phyloP scores from a whole-genome alignment of 1,140 invertebrate species.

The Lepidostoma basale region DNA sequence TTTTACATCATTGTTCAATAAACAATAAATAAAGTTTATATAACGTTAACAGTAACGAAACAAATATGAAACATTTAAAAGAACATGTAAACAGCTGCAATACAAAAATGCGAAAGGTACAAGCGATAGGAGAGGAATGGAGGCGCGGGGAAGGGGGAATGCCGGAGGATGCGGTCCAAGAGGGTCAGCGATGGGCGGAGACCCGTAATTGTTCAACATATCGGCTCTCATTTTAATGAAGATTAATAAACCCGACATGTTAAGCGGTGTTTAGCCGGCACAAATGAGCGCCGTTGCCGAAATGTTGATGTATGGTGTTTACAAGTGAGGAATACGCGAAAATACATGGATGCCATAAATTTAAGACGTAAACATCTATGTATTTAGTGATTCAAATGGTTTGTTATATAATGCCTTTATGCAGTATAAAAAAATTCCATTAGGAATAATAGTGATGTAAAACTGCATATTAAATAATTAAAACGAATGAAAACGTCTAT shows the following conservation, averaged over 20 bases:
- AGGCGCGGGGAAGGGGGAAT: neutral
- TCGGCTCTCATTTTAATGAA: constrained; percentile 32
- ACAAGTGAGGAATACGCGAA: neutral
- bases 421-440: neutral
- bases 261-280: constrained; percentile 14
- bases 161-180: constrained; percentile 15
- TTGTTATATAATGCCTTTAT: too few species aligned
- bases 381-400: too few species aligned
- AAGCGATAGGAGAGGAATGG: neutral
- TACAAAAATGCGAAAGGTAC: neutral
- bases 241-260: constrained; percentile 27
- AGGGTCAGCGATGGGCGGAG: constrained; percentile 21
- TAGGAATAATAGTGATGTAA: neutral
- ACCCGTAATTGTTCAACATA: constrained; percentile 27
- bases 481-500: too few species aligned
- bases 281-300: constrained; percentile 10
- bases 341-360: too few species aligned
- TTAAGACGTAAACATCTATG: too few species aligned
- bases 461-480: neutral
- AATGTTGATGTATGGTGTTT: constrained; percentile 12
- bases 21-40: too few species aligned
- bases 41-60: too few species aligned
- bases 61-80: too few species aligned
- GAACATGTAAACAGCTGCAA: too few species aligned
- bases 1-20: too few species aligned